Conservation (phyloP, 2,113 vertebrate species). For the Plestiodon gilberti region DNA sequence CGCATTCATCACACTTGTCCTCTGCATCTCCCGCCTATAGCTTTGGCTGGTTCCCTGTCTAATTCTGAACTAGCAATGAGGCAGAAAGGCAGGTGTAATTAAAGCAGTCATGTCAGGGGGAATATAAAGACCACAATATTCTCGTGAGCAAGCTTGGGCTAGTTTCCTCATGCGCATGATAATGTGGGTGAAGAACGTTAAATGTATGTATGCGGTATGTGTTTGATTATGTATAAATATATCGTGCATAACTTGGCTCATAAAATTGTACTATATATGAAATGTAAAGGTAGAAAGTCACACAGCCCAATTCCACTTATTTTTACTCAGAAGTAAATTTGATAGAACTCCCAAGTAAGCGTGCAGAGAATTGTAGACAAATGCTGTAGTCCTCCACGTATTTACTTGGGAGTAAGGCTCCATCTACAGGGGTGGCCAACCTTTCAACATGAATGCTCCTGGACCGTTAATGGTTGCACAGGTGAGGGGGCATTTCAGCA, state of each 20-base stretch:
- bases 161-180: not conserved
- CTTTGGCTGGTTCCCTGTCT: conserved; percentile 6
- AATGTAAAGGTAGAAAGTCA: too few species aligned
- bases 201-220: not conserved
- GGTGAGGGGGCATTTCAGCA: too few species aligned
- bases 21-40: not conserved
- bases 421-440: too few species aligned
- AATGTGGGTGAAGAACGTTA: not conserved
- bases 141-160: not conserved
- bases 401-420: too few species aligned
- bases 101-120: not conserved
- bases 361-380: too few species aligned
- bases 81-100: conserved; percentile 19
- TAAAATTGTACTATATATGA: not conserved
- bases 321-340: too few species aligned
- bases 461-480: too few species aligned
- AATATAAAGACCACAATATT: not conserved
- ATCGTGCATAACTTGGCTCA: not conserved
- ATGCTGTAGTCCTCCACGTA: too few species aligned
- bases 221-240: too few species aligned
- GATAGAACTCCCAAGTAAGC: too few species aligned
- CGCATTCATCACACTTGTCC: not conserved
- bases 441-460: too few species aligned
- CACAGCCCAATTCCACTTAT: too few species aligned
- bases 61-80: conserved; percentile 27